Percentiles rank a stretch among this genome's conserved stretches.
phyloP scores from a whole-genome alignment of 2,888 invertebrate species.

The Mystacides longicornis region DNA sequence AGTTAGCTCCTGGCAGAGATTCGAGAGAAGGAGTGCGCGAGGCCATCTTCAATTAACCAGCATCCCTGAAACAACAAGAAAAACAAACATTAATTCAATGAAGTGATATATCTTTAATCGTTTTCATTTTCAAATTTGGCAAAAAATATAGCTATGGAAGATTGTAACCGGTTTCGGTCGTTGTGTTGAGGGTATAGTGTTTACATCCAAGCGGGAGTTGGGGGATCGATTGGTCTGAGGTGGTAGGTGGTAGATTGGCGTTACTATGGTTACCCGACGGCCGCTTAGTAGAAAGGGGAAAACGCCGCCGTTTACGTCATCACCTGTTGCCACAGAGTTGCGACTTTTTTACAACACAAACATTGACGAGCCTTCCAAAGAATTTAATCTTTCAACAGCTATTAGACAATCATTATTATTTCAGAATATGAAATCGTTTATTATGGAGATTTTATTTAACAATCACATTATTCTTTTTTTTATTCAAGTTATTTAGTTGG shows the following conservation, averaged over 20 bases:
- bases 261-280: slow-evolving; percentile 18
- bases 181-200: slow-evolving; percentile 14
- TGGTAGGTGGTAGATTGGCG: slow-evolving; percentile 11
- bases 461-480: no score
- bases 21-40: slow-evolving; percentile 88
- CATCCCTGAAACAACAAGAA: slow-evolving; percentile 62
- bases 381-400: no score
- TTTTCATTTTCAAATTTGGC: no score
- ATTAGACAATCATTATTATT: no score
- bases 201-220: slow-evolving; percentile 13
- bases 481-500: no score
- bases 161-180: slow-evolving; percentile 7
- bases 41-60: slow-evolving; percentile 89
- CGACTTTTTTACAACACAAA: slow-evolving; percentile 1
- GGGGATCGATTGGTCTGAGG: slow-evolving; percentile 11
- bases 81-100: background rate
- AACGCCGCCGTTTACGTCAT: slow-evolving; percentile 23
- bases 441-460: no score
- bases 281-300: slow-evolving; percentile 2
- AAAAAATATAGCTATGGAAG: background rate
- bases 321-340: slow-evolving; percentile 25
- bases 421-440: no score
- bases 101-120: no score
- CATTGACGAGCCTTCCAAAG: no score
- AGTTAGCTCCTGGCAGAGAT: slow-evolving; percentile 85